Evolutionary conservation across 2,797 vertebrate genomes (phyloP).

Genomic region (Diplodus sargus): DNA sequence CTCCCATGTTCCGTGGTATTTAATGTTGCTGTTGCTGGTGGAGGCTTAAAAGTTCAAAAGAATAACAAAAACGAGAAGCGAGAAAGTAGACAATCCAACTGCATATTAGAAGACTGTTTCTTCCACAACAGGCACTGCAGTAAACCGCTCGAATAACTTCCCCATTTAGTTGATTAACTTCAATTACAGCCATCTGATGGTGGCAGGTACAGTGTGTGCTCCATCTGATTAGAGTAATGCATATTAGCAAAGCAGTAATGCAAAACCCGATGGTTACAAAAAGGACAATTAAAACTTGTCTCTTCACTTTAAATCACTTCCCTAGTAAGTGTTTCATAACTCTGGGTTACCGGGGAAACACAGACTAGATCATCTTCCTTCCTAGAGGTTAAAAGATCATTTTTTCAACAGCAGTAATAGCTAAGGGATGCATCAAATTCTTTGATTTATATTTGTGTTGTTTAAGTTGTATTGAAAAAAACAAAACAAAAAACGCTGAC

Average conservation of each 20-base stretch:
- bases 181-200: constrained; percentile 31
- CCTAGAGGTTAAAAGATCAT: neutral
- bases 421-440: neutral
- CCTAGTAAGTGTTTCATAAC: constrained; percentile 10
- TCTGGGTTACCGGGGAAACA: constrained; percentile 5
- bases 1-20: neutral
- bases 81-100: neutral
- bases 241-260: constrained; percentile 18
- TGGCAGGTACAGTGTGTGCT: constrained; percentile 34
- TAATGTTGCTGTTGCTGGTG: neutral
- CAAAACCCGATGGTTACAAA: constrained; percentile 23
- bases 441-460: neutral
- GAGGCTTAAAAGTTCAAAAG: neutral
- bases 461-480: neutral
- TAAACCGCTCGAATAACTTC: constrained; percentile 19
- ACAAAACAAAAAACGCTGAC: neutral
- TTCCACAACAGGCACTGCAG: constrained; percentile 13
- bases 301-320: constrained; percentile 16
- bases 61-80: neutral
- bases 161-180: constrained; percentile 30
- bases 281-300: constrained; percentile 50
- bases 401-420: too few species aligned
- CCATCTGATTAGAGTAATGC: constrained; percentile 35
- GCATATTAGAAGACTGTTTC: constrained; percentile 8
- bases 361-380: neutral